phyloP scores from a whole-genome alignment of 37 sponge, comb jelly and placozoan species.

The Oscarella lobularis region DNA sequence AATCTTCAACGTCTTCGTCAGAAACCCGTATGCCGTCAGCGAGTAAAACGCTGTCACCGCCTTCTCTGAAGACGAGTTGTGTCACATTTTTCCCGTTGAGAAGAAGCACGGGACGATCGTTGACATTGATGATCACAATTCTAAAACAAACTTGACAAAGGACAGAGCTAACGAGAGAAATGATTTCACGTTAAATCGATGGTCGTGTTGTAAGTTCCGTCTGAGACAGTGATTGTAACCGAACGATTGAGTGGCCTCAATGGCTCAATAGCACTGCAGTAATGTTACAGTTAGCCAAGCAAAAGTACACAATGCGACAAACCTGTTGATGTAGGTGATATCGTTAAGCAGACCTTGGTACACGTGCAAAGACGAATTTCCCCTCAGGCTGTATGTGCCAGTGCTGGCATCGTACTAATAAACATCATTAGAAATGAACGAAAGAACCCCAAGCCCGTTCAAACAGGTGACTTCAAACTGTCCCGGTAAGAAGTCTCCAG shows the following conservation, averaged over 20 bases:
- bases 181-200: neutral
- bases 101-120: neutral
- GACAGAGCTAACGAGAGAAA: no score
- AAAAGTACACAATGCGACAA: no score
- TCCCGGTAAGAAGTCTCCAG: no score
- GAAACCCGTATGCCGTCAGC: neutral
- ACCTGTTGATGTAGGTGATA: neutral
- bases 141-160: no score
- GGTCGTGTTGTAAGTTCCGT: neutral
- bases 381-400: neutral
- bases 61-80: neutral
- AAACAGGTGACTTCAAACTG: no score
- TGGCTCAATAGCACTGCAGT: neutral
- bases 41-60: neutral
- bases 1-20: neutral
- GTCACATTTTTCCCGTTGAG: neutral
- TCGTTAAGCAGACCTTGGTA: neutral
- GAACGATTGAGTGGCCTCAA: neutral
- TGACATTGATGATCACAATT: neutral
- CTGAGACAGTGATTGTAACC: neutral
- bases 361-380: neutral
- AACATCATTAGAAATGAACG: no score
- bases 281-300: neutral
- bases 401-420: no score
- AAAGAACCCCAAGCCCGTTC: no score